A percentile compares a stretch with the other conserved stretches of the same genome.
These are phyloP conservation scores for Chrysomallon squamiferum DNA, from an alignment of 1,140 invertebrate species.

Conservation along the genomic window DNA sequence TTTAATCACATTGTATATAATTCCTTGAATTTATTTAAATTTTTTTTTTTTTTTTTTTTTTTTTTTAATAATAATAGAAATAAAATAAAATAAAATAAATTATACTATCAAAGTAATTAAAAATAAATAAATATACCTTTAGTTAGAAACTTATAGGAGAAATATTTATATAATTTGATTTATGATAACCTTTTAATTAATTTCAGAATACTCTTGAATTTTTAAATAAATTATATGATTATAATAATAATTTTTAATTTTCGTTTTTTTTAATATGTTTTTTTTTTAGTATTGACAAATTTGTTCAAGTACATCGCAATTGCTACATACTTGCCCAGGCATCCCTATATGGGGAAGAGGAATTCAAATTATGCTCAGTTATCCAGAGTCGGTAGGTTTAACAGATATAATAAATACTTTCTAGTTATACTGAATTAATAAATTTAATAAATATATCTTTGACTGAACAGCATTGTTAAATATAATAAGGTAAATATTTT, in stretches of 20 bases:
- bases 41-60: no score
- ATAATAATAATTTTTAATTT: neutral
- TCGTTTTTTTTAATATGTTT: neutral
- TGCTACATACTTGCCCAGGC: slow-evolving; percentile 1
- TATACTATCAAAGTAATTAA: neutral
- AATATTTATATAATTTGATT: neutral
- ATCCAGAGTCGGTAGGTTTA: neutral
- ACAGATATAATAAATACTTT: no score
- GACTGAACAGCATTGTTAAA: no score
- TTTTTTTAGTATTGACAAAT: slow-evolving; percentile 1
- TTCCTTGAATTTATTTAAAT: no score
- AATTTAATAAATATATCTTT: no score
- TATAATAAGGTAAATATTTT: no score
- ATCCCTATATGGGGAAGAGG: neutral
- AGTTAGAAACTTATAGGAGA: neutral
- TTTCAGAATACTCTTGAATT: neutral
- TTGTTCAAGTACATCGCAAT: neutral
- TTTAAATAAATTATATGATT: neutral
- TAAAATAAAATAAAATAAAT: neutral
- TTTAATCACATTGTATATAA: no score
- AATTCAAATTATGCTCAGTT: neutral
- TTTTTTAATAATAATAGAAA: no score
- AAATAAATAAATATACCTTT: no score
- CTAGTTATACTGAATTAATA: no score
- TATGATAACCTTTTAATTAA: neutral